phyloP scores from a whole-genome alignment of 2,797 vertebrate genomes.

The Morus bassanus region DNA sequence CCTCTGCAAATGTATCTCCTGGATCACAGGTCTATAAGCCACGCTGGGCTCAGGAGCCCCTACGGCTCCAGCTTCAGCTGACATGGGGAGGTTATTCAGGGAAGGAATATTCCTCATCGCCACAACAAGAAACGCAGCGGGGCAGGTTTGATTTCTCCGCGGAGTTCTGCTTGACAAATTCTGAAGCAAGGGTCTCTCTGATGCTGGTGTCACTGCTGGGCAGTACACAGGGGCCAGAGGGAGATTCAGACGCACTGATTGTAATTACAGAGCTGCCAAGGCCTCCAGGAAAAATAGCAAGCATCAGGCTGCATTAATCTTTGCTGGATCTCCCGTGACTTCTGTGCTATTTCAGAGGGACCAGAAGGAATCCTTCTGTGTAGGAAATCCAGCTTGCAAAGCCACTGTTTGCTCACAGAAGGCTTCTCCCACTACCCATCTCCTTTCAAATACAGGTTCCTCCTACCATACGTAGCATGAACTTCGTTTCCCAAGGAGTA shows the following conservation, averaged over 20 bases:
- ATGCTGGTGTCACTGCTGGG: constrained; percentile 11
- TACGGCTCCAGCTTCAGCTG: not conserved
- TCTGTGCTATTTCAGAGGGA: not conserved
- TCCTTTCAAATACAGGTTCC: not conserved
- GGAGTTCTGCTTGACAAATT: constrained; percentile 57
- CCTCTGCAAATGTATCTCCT: not conserved
- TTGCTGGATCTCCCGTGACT: constrained; percentile 17
- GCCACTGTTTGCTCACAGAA: not conserved
- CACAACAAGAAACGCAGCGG: not conserved
- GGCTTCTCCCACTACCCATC: not conserved
- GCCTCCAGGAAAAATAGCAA: constrained; percentile 32
- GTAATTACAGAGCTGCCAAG: constrained; percentile 52
- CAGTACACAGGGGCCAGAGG: constrained; percentile 8
- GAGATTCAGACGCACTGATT: not conserved
- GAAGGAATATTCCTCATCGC: not conserved
- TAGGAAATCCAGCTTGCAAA: not conserved
- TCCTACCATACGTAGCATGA: not conserved
- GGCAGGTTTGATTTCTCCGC: constrained; percentile 23
- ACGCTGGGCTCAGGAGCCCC: not conserved
- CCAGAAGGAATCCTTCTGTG: not conserved
- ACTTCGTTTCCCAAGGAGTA: not conserved
- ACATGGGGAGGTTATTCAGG: accelerated
- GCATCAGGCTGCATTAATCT: constrained; percentile 35
- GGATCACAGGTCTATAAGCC: not conserved
- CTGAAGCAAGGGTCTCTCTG: constrained; percentile 13